Evolutionary conservation across 1,140 invertebrate genomes (phyloP), one percentile per base, ranked within the genome.

Genomic region (Coptotermes formosanus): DNA sequence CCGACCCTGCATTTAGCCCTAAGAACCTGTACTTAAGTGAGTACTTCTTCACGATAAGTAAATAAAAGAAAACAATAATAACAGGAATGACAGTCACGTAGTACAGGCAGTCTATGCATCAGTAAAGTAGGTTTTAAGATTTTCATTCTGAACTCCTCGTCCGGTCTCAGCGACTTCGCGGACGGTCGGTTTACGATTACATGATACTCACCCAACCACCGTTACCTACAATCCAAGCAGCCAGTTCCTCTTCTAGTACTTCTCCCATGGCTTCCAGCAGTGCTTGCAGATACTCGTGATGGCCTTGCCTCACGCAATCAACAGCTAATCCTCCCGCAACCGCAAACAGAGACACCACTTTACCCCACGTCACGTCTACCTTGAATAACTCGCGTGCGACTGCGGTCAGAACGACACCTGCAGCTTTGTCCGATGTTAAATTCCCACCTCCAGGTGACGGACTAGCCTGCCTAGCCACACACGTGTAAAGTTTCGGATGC

Each of bases 321-420:
- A 95, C 93, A 0, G 94, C 94, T 3, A 96, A 90, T 0, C 94
- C 94, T 4, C 94, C 95, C 16, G 94, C 93, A 16, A 96, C 91
- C 11, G 94, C 93, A 89, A 93, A 95, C 32, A 96, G 89, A 0
- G 95, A 93, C 4, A 95, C 92, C 30, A 96, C 92, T 90, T 95
- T 94, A 64, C 93, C 93, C 95, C 94, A 95, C 1, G 92, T 94
- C 55, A 95, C 92, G 83, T 94, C 93, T 11, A 85, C 38, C 88
- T 91, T 91, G 82, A 94, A 92, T 11, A 95, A 90, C 82, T 94
- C 93, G 7, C 92, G 91, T 3, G 93, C 94, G 2, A 95, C 92
- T 4, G 93, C 92, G 3, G 92, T 91, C 6, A 96, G 88, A 0
- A 94, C 90, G 45, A 92, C 90, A 16, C 91, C 91, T 4, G 93